Evolutionary conservation across 2,888 invertebrate species (phyloP).

Genomic region (Sinodicranocentrus sp.): DNA sequence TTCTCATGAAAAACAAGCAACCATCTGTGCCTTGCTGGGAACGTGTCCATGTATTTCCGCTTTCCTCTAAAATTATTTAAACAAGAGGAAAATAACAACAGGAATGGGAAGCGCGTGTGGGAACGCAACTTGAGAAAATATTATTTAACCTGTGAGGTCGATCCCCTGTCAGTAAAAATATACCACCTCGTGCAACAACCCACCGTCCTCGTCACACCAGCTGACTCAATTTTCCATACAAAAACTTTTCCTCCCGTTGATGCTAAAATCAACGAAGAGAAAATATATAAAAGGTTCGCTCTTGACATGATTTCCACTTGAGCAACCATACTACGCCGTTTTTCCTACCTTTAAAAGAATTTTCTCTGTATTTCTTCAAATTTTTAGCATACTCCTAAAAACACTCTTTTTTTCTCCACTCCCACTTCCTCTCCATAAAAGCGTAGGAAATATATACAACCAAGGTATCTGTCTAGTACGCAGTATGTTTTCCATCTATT

Average conservation of each 20-base stretch:
- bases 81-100: conserved; percentile 42
- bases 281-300: background rate
- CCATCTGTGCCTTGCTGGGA: no score
- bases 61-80: conserved; percentile 38
- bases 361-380: background rate
- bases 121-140: background rate
- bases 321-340: background rate
- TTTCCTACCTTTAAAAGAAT: background rate
- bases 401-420: no score
- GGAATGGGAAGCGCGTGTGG: background rate
- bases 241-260: conserved; percentile 39
- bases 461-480: no score
- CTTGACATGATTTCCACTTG: conserved; percentile 41
- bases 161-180: no score
- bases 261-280: conserved; percentile 35
- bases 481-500: no score
- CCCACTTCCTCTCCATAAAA: no score
- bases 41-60: background rate
- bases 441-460: no score
- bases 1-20: no score
- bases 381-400: no score
- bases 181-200: background rate
- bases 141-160: conserved; percentile 26
- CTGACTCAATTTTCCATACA: conserved; percentile 49
- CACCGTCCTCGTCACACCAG: conserved; percentile 16